phyloP scores from a whole-genome alignment of 1,140 invertebrate genomes.

The Lepidurus apus region DNA sequence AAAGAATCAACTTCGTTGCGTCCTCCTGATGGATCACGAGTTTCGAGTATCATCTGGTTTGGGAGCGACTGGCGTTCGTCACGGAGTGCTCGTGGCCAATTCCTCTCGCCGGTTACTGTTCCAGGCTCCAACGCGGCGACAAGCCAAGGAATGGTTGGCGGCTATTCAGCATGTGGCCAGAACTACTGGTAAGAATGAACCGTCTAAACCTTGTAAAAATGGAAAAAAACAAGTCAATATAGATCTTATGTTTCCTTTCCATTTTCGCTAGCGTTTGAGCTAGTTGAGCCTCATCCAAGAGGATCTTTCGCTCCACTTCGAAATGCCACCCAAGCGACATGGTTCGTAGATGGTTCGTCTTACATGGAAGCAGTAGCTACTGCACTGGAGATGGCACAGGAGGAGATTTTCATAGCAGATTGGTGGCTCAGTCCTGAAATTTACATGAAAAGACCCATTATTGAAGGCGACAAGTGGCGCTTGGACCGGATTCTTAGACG shows the following conservation, averaged over 20 bases:
- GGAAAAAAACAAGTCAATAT: background rate
- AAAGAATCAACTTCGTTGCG: constrained; percentile 66
- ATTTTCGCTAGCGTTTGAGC: constrained; percentile 56
- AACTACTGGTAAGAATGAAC: constrained; percentile 53
- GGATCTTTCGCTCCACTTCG: constrained; percentile 78
- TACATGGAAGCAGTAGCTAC: constrained; percentile 88
- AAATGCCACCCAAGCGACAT: constrained; percentile 56
- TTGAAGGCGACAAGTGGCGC: constrained; percentile 75
- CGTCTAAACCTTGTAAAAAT: background rate
- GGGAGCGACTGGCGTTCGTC: constrained; percentile 71
- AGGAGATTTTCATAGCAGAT: constrained; percentile 93
- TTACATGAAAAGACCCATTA: constrained; percentile 78
- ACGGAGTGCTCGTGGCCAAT: constrained; percentile 77
- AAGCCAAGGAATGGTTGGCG: constrained; percentile 78
- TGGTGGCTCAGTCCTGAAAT: constrained; percentile 98
- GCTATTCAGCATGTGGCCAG: constrained; percentile 62
- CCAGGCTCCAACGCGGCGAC: constrained; percentile 77
- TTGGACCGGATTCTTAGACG: constrained; percentile 76
- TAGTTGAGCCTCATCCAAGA: constrained; percentile 69
- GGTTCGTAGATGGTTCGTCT: constrained; percentile 80
- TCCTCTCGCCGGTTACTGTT: constrained; percentile 75
- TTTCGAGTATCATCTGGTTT: constrained; percentile 81
- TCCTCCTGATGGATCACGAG: constrained; percentile 83
- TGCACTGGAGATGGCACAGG: constrained; percentile 75
- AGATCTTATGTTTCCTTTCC: background rate